These are phyloP conservation scores for Chitala chitala DNA, from an alignment of 2,113 vertebrate species.

Conservation along the genomic window DNA sequence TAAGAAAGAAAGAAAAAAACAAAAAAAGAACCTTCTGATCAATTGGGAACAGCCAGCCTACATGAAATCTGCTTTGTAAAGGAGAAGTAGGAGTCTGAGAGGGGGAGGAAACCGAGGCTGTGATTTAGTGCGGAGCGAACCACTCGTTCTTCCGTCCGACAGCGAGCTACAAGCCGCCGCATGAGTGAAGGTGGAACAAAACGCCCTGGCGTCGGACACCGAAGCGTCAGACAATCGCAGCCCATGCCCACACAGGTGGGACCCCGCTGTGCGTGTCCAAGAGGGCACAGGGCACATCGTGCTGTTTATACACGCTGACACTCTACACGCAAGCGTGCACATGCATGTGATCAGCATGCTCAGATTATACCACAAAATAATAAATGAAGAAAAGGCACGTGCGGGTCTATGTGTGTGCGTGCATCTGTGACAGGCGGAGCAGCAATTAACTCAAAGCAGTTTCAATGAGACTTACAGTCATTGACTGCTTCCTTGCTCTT, in stretches of 20 bases:
- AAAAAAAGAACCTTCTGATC: conserved; percentile 29
- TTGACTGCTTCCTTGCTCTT: too few relatives aligned
- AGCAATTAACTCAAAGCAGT: too few relatives aligned
- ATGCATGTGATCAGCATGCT: neutral
- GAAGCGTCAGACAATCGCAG: conserved; percentile 26
- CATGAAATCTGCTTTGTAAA: conserved; percentile 25
- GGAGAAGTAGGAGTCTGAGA: neutral
- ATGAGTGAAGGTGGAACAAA: conserved; percentile 38
- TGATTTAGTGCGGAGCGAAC: conserved; percentile 25
- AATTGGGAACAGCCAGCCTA: conserved; percentile 27
- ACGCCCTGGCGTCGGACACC: conserved; percentile 25
- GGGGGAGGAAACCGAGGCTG: neutral
- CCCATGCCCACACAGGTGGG: too few relatives aligned
- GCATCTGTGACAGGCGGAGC: too few relatives aligned
- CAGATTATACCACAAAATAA: too few relatives aligned
- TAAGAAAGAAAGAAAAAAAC: neutral
- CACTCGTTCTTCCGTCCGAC: conserved; percentile 37
- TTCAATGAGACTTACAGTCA: too few relatives aligned
- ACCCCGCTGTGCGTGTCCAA: too few relatives aligned
- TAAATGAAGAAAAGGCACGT: too few relatives aligned
- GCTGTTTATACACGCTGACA: too few relatives aligned
- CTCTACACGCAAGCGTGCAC: neutral
- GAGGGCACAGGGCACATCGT: too few relatives aligned
- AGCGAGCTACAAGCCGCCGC: too few relatives aligned
- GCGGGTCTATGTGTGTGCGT: too few relatives aligned